Conservation (phyloP, 1,140 invertebrate species). For the Calliphora vicina region DNA sequence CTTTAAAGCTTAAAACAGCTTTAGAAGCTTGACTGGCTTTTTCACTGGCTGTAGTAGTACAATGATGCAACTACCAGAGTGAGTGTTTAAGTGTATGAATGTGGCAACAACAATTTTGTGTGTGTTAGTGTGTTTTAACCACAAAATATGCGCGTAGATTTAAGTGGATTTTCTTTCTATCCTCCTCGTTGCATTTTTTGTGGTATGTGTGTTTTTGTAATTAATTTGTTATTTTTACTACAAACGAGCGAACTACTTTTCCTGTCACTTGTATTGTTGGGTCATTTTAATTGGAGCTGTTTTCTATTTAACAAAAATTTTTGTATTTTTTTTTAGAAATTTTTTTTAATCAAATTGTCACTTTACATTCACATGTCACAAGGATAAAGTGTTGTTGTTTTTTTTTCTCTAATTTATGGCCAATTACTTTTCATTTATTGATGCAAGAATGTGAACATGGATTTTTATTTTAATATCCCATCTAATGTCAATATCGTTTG, state of each 20-base stretch:
- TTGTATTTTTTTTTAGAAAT: background rate
- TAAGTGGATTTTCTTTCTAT: constrained; percentile 20
- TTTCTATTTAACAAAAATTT: background rate
- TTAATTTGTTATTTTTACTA: constrained; percentile 31
- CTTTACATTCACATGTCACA: constrained; percentile 28
- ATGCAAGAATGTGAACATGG: background rate
- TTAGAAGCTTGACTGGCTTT: constrained; percentile 16
- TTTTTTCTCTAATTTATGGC: constrained; percentile 25
- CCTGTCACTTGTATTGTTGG: constrained; percentile 12
- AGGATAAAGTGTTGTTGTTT: background rate
- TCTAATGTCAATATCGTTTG: background rate
- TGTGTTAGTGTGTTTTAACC: constrained; percentile 10
- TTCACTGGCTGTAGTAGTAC: background rate
- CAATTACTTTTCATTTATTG: constrained; percentile 20
- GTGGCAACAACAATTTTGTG: background rate
- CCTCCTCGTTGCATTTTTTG: background rate
- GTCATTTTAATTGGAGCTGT: constrained; percentile 23
- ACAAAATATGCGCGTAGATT: constrained; percentile 34
- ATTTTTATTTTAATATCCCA: background rate
- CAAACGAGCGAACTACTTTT: constrained; percentile 10
- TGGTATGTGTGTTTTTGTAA: background rate
- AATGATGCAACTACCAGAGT: too few relatives aligned
- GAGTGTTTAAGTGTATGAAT: too few relatives aligned
- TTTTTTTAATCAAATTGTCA: constrained; percentile 31
- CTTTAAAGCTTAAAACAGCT: constrained; percentile 33